Base-by-base conservation (phyloP, 2,113 vertebrate species). In the Ciconia boyciana region DNA sequence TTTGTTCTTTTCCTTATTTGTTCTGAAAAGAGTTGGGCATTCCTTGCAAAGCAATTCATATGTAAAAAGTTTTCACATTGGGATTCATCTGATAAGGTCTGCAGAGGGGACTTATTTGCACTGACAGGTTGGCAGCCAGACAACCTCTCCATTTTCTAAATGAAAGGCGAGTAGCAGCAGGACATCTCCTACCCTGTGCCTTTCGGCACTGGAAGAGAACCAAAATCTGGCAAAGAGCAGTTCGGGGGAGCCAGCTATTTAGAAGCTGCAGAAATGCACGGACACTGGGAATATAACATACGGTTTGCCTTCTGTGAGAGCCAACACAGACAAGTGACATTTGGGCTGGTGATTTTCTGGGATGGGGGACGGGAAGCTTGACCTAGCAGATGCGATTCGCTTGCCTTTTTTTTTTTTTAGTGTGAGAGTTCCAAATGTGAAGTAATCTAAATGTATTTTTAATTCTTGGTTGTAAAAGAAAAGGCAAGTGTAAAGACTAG, bases 71-170 rank as follows among this genome's bases (percentile, higher is more conserved):
- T 97, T 94, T 80, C 49, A 60, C 66, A 70, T 95, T 93, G 88
- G 51, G 66, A 90, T 96, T 95, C 84, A 48, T 85, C 95, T 94
- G 91, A 79, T 95, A 94, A 96, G 80, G 80, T 85, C 91, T 83
- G 61, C 74, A 89, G 89, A 95, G 70, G 76, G 55, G 46, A 77
- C 55, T 68, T 93, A 81, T 48, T 96, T 95, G 84, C 91, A 52
- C 77, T 95, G 97, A 91, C 94, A 96, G 70, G 91, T 69, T 97
- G 96, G 96, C 96, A 96, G 84, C 93, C 90, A 93, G 93, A 92
- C 95, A 97, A 62, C 83, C 52, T 94, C 90, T 96, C 88, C 72
- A 90, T 97, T 98, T 96, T 95, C 94, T 90, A 93, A 96, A 90
- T 96, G 95, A 97, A 97, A 96, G 66, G 83, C 88, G 36, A 82